Evolutionary conservation across 2,888 invertebrate genomes (phyloP).

Genomic region (Apocheima hispidaria): DNA sequence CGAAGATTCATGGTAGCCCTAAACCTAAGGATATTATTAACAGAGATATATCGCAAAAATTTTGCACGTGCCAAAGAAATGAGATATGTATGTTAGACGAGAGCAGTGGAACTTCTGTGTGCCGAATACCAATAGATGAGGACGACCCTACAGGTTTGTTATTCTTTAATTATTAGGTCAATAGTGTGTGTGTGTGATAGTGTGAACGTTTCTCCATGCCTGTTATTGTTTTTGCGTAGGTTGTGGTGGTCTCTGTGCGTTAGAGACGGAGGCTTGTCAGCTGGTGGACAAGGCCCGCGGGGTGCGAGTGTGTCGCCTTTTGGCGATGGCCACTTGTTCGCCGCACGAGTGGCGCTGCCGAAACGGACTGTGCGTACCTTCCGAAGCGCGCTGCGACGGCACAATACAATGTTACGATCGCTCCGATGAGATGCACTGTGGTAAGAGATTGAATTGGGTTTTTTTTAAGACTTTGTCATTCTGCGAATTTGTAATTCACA

Average conservation of each 20-base stretch:
- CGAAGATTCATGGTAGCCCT: slow-evolving; percentile 54
- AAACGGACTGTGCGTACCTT: slow-evolving; percentile 89
- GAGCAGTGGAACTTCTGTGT: slow-evolving; percentile 86
- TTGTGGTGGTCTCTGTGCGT: slow-evolving; percentile 88
- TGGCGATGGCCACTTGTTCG: slow-evolving; percentile 87
- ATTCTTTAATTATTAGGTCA: background rate
- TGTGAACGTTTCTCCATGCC: no score
- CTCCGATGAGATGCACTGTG: slow-evolving; percentile 90
- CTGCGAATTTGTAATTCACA: no score
- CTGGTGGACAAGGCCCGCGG: slow-evolving; percentile 82
- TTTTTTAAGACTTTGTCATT: no score
- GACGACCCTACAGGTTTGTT: slow-evolving; percentile 86
- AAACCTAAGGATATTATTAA: slow-evolving; percentile 71
- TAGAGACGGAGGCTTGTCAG: slow-evolving; percentile 88
- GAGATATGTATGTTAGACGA: slow-evolving; percentile 89
- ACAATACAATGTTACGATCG: slow-evolving; percentile 90
- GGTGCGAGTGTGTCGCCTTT: slow-evolving; percentile 85
- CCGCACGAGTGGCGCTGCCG: slow-evolving; percentile 89
- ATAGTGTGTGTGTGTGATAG: background rate
- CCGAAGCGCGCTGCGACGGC: slow-evolving; percentile 89
- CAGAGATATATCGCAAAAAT: slow-evolving; percentile 72
- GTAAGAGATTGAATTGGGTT: slow-evolving; percentile 74
- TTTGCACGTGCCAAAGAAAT: slow-evolving; percentile 83
- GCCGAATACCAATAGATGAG: slow-evolving; percentile 80
- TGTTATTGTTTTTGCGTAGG: slow-evolving; percentile 60